Base-by-base conservation (phyloP, 2,113 vertebrate species). In the Aspidoscelis tigris region DNA sequence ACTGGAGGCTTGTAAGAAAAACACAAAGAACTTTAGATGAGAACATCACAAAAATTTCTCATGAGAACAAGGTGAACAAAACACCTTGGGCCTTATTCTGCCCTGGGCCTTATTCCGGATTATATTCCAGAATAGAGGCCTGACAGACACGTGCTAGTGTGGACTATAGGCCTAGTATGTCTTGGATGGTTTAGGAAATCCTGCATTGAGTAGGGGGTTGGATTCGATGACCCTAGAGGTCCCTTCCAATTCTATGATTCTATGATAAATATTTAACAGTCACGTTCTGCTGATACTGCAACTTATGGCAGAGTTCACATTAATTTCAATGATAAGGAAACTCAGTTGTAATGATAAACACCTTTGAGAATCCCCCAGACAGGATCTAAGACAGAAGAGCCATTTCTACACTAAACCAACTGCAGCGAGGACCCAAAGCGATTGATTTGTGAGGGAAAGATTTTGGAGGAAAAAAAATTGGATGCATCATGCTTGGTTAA, bases 331-430 rank as follows among this genome's bases (percentile, higher is more conserved):
- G 47, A 22, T 7, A 81, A 10, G 10, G 47, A 66, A 85, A 41
- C n/a, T 70, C 76, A 7, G 68, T 53, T 79, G 41, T 70, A 55
- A 7, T 2, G 41, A 66, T 66, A 73, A 74, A 68, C 58, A 66
- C 9, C 65, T 77, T 88, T 33, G 79, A 71, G 87, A 86, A 86
- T n/a, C 71, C 85, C 44, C 39, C 78, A 82, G n/a, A 21, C 0
- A 16, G 68, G 41, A 24, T 22, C 41, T 75, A 74, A 53, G 39
- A 78, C 26, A 41, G 66, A 73, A 81, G 80, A 58, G 69, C 65
- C 81, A 33, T 0, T 1, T 44, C 76, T 47, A 24, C 26, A 66
- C 26, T 41, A 47, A 84, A 64, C 78, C 47, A 72, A 83, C 26
- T 7, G 10, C 26, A 58, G 50, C 12, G 33, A 58, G 39, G 16